Base-by-base conservation (phyloP, 2,113 vertebrate species). In the Cyanocitta stelleri region DNA sequence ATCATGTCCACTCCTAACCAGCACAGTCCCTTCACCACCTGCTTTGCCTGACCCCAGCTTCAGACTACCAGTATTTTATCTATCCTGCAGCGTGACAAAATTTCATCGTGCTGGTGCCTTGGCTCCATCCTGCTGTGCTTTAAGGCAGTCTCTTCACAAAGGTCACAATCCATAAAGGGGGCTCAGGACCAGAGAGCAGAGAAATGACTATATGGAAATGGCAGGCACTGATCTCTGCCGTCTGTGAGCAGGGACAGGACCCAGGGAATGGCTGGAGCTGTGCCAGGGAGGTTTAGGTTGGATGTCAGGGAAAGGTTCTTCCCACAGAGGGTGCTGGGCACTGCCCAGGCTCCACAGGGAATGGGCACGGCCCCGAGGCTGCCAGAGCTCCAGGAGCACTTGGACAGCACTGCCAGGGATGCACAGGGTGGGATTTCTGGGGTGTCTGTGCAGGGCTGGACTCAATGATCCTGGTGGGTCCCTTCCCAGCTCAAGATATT, bases 381-480 rank as follows among this genome's bases (percentile, higher is more conserved):
- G 16, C 9, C 62, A 76, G 46, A 83, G 52, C 61, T 67, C 61
- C 37, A 52, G 68, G 32, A 5, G 27, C 0, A 0, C 11, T 51
- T 48, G 46, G 39, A 13, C 23, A 17, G 0, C 0, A 0, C 30
- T 61, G 1, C 5, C 59, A 81, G 19, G 58, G 30, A 16, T n/a
- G 55, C 7, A 2, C 43, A 35, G 27, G 22, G 19, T 37, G 32
- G 33, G 33, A 3, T 12, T 61, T 8, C 3, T n/a, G 54, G 29
- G 22, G 7, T 3, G 10, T 20, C 27, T 59, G 46, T 21, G 62
- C n/a, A 61, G 29, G n/a, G 46, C 4, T 1, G 61, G 5, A 9
- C 27, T 26, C 3, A 0, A 13, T 16, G 30, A 18, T 82, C 23
- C 62, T 23, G 26, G 11, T 35, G n/a, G 13, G 11, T 35, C 20